Conservation (phyloP, 2,888 invertebrate genomes). For the Protonemura montana region DNA sequence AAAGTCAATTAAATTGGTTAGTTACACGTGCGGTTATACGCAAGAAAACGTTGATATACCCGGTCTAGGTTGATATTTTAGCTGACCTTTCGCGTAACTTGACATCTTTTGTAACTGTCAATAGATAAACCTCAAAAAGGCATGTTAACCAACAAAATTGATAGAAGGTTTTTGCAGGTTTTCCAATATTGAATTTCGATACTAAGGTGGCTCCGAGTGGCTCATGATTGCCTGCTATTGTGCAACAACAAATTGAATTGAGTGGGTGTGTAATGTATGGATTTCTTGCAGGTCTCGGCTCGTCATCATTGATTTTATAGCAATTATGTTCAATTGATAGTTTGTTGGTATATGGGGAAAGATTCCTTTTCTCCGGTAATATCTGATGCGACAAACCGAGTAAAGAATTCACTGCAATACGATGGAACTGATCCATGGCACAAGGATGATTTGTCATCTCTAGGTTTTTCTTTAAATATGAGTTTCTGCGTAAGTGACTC, state of each 20-base stretch:
- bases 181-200: too few species aligned
- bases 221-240: background rate
- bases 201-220: background rate
- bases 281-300: background rate
- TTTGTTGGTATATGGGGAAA: background rate
- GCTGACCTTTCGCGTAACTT: too few species aligned
- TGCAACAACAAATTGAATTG: background rate
- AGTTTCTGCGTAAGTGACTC: too few species aligned
- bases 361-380: background rate
- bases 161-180: too few species aligned
- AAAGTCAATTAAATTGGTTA: background rate
- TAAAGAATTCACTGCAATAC: background rate
- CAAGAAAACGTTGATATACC: background rate
- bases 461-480: too few species aligned
- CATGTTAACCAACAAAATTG: too few species aligned
- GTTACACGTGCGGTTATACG: background rate
- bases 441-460: too few species aligned
- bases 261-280: constrained; percentile 7
- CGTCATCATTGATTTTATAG: background rate
- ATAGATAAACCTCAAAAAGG: too few species aligned
- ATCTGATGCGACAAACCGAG: background rate
- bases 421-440: too few species aligned
- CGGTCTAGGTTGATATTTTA: too few species aligned
- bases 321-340: background rate
- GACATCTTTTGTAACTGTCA: too few species aligned